phyloP scores from a whole-genome alignment of 2,888 invertebrate species.

The Hyposoter dolosus region DNA sequence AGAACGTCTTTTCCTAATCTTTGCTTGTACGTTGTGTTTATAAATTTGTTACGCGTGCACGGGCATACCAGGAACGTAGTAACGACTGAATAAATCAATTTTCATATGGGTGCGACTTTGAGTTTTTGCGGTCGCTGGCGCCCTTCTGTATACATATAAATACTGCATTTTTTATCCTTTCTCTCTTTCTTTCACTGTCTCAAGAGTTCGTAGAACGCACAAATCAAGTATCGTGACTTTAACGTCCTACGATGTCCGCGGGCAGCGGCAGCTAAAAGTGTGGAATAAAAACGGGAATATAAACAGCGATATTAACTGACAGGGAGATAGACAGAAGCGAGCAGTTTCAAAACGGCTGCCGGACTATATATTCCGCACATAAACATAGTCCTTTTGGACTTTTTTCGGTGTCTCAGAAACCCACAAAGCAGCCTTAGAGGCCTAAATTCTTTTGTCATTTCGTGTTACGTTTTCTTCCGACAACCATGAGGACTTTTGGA shows the following conservation, averaged over 20 bases:
- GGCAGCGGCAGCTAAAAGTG: constrained; percentile 33
- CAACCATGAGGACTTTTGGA: constrained; percentile 46
- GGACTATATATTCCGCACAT: background rate
- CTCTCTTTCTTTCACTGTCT: constrained; percentile 2
- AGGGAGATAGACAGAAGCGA: constrained; percentile 36
- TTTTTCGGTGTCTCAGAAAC: constrained; percentile 25
- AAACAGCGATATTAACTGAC: constrained; percentile 43
- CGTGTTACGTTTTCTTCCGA: background rate
- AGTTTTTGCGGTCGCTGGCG: constrained; percentile 34
- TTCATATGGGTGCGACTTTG: constrained; percentile 42
- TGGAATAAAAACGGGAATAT: constrained; percentile 35
- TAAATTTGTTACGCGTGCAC: constrained; percentile 18
- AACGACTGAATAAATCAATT: constrained; percentile 62
- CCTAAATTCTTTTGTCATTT: background rate
- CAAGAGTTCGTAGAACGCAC: constrained; percentile 64
- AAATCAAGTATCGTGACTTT: constrained; percentile 68
- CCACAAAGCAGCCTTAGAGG: constrained; percentile 32
- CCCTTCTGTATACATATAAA: constrained; percentile 28
- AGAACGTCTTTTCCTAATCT: constrained; percentile 13
- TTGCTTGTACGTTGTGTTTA: background rate
- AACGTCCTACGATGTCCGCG: constrained; percentile 61
- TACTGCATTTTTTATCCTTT: constrained; percentile 13
- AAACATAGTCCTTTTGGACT: background rate
- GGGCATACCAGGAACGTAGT: constrained; percentile 44
- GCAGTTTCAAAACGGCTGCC: constrained; percentile 48